Evolutionary conservation across 2,797 vertebrate species (phyloP), one percentile per base, ranked within the genome.

Genomic region (Galaxias olidus): DNA sequence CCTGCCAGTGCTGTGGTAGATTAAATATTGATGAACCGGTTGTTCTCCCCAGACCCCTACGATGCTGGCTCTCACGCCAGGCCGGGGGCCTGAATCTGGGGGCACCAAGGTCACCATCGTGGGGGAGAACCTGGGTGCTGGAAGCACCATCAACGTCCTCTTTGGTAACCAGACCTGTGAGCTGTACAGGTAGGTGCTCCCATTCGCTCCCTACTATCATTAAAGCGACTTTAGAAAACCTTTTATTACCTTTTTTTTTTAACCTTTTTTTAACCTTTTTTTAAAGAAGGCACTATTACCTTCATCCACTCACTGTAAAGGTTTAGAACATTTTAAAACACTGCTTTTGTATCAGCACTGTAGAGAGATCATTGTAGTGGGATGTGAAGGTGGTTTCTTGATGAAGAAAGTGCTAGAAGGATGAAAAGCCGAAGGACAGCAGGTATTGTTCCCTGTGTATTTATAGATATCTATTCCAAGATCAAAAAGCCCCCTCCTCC

Each of bases 121-220:
- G 0, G 97, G 97, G 54, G 93, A 95, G 76, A 88, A 96, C 78
- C 90, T 98, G 2, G 93, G 91, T 0, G 91, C 96, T 0, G 97
- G 97, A 61, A 98, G 96, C 90, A 89, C 49, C 0, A 94, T 97
- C 7, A 90, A 90, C 0, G 91, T 98, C 10, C 86, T 88, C 75
- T 92, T 98, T 74, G 95, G 95, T 6, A 98, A 96, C 88, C 95
- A 98, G 90, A 96, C 94, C 76, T 98, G 97, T 65, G 86, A 96
- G 63, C 93, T 96, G 77, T 95, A 93, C 0, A 90, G 91, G 97
- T 98, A 80, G 95, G 94, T n/a, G n/a, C n/a, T 62, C 15, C 51
- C 10, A 11, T 53, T 18, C 18, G 19, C 51, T 6, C 10, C 51
- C 10, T 8, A 14, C 7, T 4, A 13, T 30, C 30, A 6, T 30